Percentiles rank a stretch among this genome's conserved stretches.
These are phyloP conservation scores for Lepidurus couesii DNA, from an alignment of 1,140 invertebrate species.

Conservation along the genomic window DNA sequence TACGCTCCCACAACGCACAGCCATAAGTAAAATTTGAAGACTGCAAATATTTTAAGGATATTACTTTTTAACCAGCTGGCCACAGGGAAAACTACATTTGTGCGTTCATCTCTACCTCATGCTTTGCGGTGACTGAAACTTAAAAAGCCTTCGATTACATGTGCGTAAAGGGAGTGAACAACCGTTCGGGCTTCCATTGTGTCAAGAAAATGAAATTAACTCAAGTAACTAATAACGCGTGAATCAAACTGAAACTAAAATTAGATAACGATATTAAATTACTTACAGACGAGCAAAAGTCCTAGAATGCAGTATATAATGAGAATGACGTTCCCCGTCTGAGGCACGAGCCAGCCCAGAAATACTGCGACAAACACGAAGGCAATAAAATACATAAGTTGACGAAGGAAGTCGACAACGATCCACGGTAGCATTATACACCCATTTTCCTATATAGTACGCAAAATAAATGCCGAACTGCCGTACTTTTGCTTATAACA, in stretches of 20 bases:
- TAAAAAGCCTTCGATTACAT: too few species aligned
- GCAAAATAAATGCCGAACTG: background rate
- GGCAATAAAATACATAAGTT: background rate
- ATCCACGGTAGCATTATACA: background rate
- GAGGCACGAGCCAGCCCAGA: background rate
- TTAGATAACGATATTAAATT: background rate
- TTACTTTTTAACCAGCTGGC: too few species aligned
- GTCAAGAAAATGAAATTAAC: background rate
- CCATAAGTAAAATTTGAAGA: slow-evolving; percentile 24
- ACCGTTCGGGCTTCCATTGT: too few species aligned
- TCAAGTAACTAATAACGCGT: background rate
- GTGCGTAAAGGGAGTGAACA: too few species aligned
- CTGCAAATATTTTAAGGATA: background rate
- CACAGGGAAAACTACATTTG: too few species aligned
- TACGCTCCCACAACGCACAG: slow-evolving; percentile 19
- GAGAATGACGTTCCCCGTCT: background rate
- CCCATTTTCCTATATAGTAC: background rate
- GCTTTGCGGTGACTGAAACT: too few species aligned
- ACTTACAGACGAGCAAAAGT: background rate
- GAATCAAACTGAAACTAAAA: background rate
- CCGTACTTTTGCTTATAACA: background rate
- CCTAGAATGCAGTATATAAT: background rate
- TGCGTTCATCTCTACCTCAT: too few species aligned
- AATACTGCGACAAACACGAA: slow-evolving; percentile 23
- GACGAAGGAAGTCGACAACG: background rate